Evolutionary conservation across 2,113 vertebrate species (phyloP).

Genomic region (Vimba vimba): DNA sequence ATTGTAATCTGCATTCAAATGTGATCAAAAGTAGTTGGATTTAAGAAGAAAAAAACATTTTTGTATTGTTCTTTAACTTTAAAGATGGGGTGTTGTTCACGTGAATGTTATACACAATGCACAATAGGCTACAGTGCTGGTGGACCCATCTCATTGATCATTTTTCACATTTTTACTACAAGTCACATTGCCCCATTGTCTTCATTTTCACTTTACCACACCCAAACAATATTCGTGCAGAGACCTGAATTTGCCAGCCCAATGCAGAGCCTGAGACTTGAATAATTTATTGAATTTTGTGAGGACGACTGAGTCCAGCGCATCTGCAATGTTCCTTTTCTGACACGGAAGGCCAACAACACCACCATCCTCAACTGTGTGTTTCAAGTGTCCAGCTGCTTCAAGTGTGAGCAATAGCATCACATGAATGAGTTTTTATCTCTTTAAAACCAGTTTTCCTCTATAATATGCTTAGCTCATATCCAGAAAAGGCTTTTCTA

Average conservation of each 20-base stretch:
- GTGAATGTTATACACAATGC: neutral
- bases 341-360: neutral
- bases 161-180: neutral
- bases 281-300: conserved; percentile 72
- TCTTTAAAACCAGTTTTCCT: too few relatives aligned
- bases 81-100: neutral
- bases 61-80: neutral
- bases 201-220: neutral
- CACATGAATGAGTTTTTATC: neutral
- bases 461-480: neutral
- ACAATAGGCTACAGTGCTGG: too few relatives aligned
- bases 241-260: neutral
- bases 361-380: neutral
- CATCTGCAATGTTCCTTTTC: conserved; percentile 1
- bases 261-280: conserved; percentile 49
- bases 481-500: neutral
- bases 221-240: neutral
- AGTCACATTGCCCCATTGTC: neutral
- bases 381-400: neutral
- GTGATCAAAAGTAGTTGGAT: neutral
- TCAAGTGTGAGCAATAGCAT: neutral
- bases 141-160: neutral
- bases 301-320: conserved; percentile 65
- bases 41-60: neutral
- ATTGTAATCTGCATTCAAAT: neutral